Evolutionary conservation across 2,797 vertebrate genomes (phyloP).

Genomic region (Serranus cabrilla): DNA sequence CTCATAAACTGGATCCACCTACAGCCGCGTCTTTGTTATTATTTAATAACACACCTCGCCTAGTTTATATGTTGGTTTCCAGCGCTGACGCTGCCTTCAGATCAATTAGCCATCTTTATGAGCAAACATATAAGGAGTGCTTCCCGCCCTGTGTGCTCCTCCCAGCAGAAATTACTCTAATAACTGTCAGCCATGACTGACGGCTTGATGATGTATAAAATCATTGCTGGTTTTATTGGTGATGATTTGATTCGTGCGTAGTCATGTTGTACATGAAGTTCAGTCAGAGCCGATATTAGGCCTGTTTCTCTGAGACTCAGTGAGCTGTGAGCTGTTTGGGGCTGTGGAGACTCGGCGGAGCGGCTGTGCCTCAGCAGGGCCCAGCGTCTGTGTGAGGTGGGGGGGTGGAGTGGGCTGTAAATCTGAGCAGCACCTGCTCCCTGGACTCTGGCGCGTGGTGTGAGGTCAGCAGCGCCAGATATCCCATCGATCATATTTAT

Average conservation of each 20-base stretch:
- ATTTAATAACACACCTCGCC: not conserved
- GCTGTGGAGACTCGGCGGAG: conserved; percentile 36
- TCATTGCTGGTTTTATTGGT: conserved; percentile 65
- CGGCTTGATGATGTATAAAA: conserved; percentile 65
- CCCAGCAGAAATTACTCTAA: conserved; percentile 56
- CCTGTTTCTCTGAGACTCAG: conserved; percentile 43
- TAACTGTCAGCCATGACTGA: conserved; percentile 65
- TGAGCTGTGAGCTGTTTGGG: conserved; percentile 28
- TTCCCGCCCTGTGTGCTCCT: conserved; percentile 23
- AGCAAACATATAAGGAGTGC: conserved; percentile 36
- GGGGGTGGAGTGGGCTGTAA: conserved; percentile 63
- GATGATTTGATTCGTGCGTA: conserved; percentile 59
- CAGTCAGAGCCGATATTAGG: conserved; percentile 42
- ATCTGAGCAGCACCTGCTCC: conserved; percentile 86
- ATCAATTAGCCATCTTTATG: conserved; percentile 62
- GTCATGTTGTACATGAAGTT: conserved; percentile 54
- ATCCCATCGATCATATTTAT: conserved; percentile 86
- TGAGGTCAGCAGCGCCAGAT: conserved; percentile 83
- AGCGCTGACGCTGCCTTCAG: conserved; percentile 6
- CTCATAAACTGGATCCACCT: not conserved
- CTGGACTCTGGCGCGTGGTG: conserved; percentile 75
- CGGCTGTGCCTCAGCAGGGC: conserved; percentile 52
- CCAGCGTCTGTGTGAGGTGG: conserved; percentile 44
- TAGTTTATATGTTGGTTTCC: conserved; percentile 6
- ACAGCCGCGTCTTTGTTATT: not conserved